Percentiles rank a stretch among this genome's conserved stretches.
Conservation (phyloP, 64 coral and sea anemone genomes). For the Porites lutea region DNA sequence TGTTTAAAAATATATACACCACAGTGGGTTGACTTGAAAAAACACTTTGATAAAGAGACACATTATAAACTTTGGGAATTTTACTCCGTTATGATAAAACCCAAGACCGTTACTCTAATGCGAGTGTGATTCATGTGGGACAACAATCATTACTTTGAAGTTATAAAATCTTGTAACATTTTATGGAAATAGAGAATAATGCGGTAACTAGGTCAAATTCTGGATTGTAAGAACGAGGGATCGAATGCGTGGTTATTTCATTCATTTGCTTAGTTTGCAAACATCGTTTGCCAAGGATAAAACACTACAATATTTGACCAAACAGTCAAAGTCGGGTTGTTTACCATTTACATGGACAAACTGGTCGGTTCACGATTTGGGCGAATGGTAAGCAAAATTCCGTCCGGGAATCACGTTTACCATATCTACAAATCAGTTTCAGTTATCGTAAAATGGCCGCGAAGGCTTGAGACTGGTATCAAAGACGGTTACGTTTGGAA, state of each 20-base stretch:
- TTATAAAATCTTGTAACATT: constrained; percentile 27
- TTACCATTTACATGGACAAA: too few species aligned
- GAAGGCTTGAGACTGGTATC: too few species aligned
- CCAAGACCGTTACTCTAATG: not conserved
- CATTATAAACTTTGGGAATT: constrained; percentile 22
- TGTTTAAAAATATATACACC: constrained; percentile 64
- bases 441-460: too few species aligned
- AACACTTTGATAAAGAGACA: constrained; percentile 37
- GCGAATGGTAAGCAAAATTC: too few species aligned
- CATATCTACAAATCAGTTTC: too few species aligned
- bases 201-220: not conserved
- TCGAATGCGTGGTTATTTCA: constrained; percentile 1
- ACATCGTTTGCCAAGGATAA: not conserved
- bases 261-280: not conserved
- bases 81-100: constrained; percentile 26
- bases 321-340: not conserved
- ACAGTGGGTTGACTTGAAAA: constrained; percentile 12
- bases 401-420: too few species aligned
- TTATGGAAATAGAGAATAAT: not conserved
- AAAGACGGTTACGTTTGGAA: too few species aligned
- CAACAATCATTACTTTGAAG: not conserved
- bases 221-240: constrained; percentile 1
- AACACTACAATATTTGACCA: not conserved
- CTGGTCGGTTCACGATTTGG: too few species aligned
- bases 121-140: not conserved